Evolutionary conservation across 2,113 vertebrate genomes (phyloP), one percentile per base, ranked within the genome.

Genomic region (Natator depressus): DNA sequence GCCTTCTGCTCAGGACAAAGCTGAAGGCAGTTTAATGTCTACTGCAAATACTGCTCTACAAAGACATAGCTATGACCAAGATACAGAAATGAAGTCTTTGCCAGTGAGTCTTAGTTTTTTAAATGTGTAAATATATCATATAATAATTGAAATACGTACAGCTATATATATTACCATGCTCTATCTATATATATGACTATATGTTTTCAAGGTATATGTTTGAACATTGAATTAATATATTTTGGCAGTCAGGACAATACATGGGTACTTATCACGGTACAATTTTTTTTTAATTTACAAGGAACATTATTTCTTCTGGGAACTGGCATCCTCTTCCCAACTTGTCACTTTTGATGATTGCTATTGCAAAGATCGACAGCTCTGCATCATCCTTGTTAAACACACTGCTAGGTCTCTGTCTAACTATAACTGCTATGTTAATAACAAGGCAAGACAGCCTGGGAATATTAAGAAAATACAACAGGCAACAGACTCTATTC

Each of bases 61-160:
- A 10, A 86, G 85, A 8, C 75, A 87, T 72, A 89, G 11, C 47
- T 85, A 7, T 90, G 69, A 59, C 89, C 84, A 84, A 97, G 96
- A 96, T 97, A 97, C 90, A 0, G 83, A 29, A 55, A 57, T 35
- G 81, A 22, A 46, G 10, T 59, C 35, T 84, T 81, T 35, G 57
- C 19, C 4, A 8, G 49, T n/a, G 57, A 80, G 4, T 69, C 51
- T 69, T 3, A 1, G 4, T 14, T 49, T 46, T 22, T 93, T 82
- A 75, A 0, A 24, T 42, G 16, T 75, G 0, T 49, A 0, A 20
- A 0, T 31, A 5, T 19, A 1, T 24, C 24, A 5, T 29, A 78
- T 47, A 47, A 29, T 78, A 50, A 16, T 24, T 35, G 13, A 49
- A 38, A 7, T 29, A 46, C 51, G 16, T 75, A 4, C 81, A 0